Percentiles rank a stretch among this genome's conserved stretches.
Conservation (phyloP, 1,140 invertebrate genomes). For the Leptopilina clavipes region DNA sequence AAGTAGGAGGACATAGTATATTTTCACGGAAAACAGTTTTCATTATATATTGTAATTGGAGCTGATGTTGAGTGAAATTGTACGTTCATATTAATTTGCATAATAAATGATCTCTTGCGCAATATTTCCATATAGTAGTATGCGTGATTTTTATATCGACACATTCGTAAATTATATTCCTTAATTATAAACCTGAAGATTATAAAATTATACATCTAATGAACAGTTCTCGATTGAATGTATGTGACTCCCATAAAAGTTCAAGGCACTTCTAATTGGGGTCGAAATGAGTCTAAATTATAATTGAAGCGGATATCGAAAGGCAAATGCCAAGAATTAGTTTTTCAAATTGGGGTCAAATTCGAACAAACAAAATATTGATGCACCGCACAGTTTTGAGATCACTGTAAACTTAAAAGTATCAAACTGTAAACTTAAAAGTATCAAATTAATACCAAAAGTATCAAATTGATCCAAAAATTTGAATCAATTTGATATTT, state of each 20-base stretch:
- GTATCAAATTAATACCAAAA: too few relatives aligned
- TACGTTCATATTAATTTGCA: slow-evolving; percentile 28
- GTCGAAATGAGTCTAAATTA: slow-evolving; percentile 22
- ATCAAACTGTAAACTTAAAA: too few relatives aligned
- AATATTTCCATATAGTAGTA: background rate
- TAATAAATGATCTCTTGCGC: slow-evolving; percentile 13
- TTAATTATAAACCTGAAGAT: slow-evolving; percentile 18
- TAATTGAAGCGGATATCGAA: slow-evolving; percentile 24
- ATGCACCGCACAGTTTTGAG: too few relatives aligned
- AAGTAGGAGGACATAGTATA: too few relatives aligned
- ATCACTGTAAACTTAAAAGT: too few relatives aligned
- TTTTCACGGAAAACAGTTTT: slow-evolving; percentile 21
- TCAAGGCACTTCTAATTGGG: slow-evolving; percentile 29
- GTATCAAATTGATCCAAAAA: too few relatives aligned
- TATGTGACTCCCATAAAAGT: slow-evolving; percentile 13
- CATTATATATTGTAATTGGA: slow-evolving; percentile 7
- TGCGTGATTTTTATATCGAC: background rate
- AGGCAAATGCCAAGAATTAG: background rate
- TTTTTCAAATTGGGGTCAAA: background rate
- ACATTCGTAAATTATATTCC: slow-evolving; percentile 6
- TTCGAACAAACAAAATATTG: too few relatives aligned
- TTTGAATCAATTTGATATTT: too few relatives aligned
- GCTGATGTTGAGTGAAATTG: slow-evolving; percentile 24
- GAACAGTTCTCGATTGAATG: background rate
- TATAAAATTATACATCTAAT: background rate